Base-by-base conservation (phyloP, 2,888 invertebrate species). In the Acholoe squamosa region DNA sequence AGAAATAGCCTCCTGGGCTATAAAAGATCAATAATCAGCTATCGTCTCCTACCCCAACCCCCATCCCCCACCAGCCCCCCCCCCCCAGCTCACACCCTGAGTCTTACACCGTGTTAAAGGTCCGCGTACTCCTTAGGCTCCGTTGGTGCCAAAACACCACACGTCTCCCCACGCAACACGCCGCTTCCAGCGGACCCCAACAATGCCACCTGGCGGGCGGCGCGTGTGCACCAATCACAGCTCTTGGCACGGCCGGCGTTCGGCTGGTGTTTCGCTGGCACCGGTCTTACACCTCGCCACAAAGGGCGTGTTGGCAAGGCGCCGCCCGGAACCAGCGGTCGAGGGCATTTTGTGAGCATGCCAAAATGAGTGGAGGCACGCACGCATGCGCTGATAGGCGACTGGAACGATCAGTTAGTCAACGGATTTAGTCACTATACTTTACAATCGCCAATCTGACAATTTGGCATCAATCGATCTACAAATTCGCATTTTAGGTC, bases 191-290 rank as follows among this genome's bases (percentile, higher is more conserved):
- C 76, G 76, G 16, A 7, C 28, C 19, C 5, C 76, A 14, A 76
- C 76, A 76, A 76, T 31, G 76, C 76, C 76, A 25, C 76, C 76
- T 76, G 76, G 76, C 76, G 76, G 76, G 28, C 43, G 1, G 43
- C 7, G 5, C 43, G 28, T n/a, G 25, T 16, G 80, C 80, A 33
- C 34, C 80, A 80, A 80, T 80, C 80, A 33, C 34, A 34, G 80
- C 80, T 14, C 34, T 43, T 80, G 80, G 80, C 80, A 80, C 80
- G 34, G 34, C 80, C 0, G 31, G 25, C 76, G 76, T 25, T 76
- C 61, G 71, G 71, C 71, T 25, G 22, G 28, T 71, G 71, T 28
- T 71, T 61, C 61, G 71, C 71, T 71, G 71, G 71, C 25, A 25
- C 71, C 71, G 71, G 61, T 19, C 5, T n/a, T 25, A 28, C 71